Conservation (phyloP, 1,140 invertebrate genomes). For the Heterodera schachtii region DNA sequence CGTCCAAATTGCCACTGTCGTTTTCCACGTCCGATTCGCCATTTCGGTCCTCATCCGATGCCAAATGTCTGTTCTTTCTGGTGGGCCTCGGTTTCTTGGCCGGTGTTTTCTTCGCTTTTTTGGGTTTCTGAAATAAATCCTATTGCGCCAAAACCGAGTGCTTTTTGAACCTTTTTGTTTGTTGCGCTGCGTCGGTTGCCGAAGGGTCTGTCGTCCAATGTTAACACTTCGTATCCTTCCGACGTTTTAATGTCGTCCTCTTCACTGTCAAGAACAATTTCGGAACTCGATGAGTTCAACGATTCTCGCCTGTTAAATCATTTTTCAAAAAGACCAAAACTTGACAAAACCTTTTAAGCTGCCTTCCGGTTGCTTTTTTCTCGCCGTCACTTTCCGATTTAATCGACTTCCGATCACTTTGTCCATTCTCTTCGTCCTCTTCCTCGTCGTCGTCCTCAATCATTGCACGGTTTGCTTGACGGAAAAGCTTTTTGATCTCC, state of each 20-base stretch:
- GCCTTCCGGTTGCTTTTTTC: not conserved
- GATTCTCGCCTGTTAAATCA: not conserved
- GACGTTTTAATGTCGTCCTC: not conserved
- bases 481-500: slow-evolving; percentile 21
- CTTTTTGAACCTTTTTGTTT: slow-evolving; percentile 5
- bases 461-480: not conserved
- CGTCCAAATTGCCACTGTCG: slow-evolving; percentile 28
- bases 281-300: not conserved
- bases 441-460: slow-evolving; percentile 12
- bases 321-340: not conserved
- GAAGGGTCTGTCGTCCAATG: not conserved
- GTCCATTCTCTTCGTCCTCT: not conserved
- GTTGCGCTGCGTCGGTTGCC: not conserved
- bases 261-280: not conserved
- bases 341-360: not conserved
- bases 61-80: slow-evolving; percentile 21
- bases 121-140: not conserved
- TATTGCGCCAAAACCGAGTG: not conserved
- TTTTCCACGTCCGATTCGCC: slow-evolving; percentile 12
- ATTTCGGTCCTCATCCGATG: slow-evolving; percentile 34
- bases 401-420: not conserved
- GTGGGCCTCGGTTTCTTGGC: not conserved
- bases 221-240: not conserved
- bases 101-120: slow-evolving; percentile 5
- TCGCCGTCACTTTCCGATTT: not conserved